These are phyloP conservation scores for Megalopta genalis DNA, from an alignment of 1,140 invertebrate species.

Conservation along the genomic window DNA sequence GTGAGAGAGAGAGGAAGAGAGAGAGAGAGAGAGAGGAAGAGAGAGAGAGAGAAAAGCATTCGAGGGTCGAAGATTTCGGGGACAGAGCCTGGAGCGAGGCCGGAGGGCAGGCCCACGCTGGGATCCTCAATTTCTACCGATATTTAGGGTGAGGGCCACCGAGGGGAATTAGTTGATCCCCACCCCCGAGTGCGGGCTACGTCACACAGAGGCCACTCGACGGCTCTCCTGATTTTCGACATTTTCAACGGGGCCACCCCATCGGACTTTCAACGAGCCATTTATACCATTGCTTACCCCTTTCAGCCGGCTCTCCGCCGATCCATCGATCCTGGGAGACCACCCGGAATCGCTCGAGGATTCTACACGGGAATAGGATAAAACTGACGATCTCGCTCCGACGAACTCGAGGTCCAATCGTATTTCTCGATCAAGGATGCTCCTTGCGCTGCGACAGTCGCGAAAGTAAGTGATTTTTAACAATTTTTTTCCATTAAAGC, in stretches of 20 bases:
- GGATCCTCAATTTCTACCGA: slow-evolving; percentile 76
- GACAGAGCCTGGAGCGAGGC: slow-evolving; percentile 40
- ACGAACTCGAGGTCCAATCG: no score
- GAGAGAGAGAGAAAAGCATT: not conserved
- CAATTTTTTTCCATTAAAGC: no score
- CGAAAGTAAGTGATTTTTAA: no score
- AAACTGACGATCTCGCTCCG: no score
- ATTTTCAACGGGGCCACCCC: slow-evolving; percentile 29
- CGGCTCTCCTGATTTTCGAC: not conserved
- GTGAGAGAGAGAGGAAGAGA: no score
- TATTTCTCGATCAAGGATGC: no score
- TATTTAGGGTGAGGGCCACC: slow-evolving; percentile 71
- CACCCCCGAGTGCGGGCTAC: slow-evolving; percentile 28
- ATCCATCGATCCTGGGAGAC: not conserved
- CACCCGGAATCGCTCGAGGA: not conserved
- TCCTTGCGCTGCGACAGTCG: no score
- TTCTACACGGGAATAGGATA: slow-evolving; percentile 17
- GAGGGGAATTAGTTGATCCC: slow-evolving; percentile 65
- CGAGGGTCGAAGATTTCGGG: slow-evolving; percentile 16
- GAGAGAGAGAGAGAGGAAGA: no score
- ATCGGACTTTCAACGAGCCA: slow-evolving; percentile 72
- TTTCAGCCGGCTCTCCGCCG: slow-evolving; percentile 44
- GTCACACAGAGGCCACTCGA: not conserved
- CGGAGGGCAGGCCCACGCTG: slow-evolving; percentile 49
- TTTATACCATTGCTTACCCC: slow-evolving; percentile 64